Evolutionary conservation across 1,140 invertebrate species (phyloP).

Genomic region (Microplitis demolitor): DNA sequence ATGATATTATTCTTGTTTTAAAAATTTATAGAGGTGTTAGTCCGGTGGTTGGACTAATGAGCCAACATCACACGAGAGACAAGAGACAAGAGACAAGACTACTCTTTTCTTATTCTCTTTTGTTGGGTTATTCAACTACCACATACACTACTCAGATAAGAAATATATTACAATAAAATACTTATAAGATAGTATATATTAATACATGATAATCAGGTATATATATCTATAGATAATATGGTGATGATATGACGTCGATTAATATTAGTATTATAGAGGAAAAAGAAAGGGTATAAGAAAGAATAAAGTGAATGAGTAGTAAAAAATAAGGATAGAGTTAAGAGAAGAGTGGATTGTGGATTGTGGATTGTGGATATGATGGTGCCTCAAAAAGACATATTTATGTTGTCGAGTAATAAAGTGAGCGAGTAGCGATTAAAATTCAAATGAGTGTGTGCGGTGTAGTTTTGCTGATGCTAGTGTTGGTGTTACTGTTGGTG

Average conservation of each 20-base stretch:
- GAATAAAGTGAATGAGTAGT: not conserved
- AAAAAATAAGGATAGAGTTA: not conserved
- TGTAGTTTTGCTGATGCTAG: no score
- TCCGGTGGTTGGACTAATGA: conserved; percentile 45
- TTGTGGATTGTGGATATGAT: not conserved
- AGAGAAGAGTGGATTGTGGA: not conserved
- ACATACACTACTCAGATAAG: no score
- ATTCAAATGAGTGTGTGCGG: conserved; percentile 15
- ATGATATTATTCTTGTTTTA: conserved; percentile 30
- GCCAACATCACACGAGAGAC: conserved; percentile 21
- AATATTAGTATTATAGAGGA: no score
- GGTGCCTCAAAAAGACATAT: not conserved
- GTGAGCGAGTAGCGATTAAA: conserved; percentile 19
- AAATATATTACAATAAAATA: no score
- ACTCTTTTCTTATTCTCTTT: no score
- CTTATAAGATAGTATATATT: no score
- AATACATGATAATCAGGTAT: no score
- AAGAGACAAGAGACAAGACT: not conserved
- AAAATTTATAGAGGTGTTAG: conserved; percentile 36
- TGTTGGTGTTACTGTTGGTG: no score
- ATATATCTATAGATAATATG: no score
- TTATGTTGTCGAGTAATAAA: conserved; percentile 20
- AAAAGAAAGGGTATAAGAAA: no score
- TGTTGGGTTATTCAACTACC: no score
- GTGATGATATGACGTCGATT: no score